Evolutionary conservation across 2,888 invertebrate genomes (phyloP).

Genomic region (Bellardia bayeri): DNA sequence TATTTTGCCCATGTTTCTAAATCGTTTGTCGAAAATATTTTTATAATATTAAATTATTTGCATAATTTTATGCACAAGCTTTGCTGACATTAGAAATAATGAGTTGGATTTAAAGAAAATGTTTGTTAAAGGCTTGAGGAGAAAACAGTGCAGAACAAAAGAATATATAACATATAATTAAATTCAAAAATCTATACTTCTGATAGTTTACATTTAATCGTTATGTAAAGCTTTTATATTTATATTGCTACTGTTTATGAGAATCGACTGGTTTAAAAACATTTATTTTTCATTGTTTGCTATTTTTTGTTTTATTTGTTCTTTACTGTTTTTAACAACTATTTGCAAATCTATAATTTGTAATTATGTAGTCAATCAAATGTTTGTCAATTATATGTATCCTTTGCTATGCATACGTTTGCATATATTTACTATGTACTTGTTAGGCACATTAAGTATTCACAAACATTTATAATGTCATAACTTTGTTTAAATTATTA

Average conservation of each 20-base stretch:
- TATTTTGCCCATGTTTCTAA: too few species aligned
- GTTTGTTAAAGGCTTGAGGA: neutral
- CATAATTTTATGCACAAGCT: slow-evolving; percentile 38
- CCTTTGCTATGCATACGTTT: slow-evolving; percentile 28
- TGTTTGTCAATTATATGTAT: slow-evolving; percentile 51
- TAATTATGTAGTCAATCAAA: slow-evolving; percentile 66
- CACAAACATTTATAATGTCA: slow-evolving; percentile 63
- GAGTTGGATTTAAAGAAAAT: neutral
- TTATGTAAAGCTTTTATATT: too few species aligned
- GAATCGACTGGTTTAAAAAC: neutral
- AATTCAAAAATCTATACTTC: too few species aligned
- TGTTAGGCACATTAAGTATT: slow-evolving; percentile 20
- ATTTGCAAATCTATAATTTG: slow-evolving; percentile 28
- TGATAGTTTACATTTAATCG: too few species aligned
- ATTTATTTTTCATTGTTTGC: neutral
- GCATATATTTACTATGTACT: slow-evolving; percentile 25
- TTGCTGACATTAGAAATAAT: slow-evolving; percentile 8
- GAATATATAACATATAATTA: too few species aligned
- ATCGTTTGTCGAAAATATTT: too few species aligned
- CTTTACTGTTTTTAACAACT: neutral
- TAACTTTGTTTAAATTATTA: slow-evolving; percentile 47
- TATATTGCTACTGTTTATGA: too few species aligned
- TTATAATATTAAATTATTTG: slow-evolving; percentile 16
- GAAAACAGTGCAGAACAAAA: too few species aligned
- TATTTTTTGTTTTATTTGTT: neutral